Evolutionary conservation across 1,140 invertebrate species (phyloP).

Genomic region (Caenorhabditis tropicalis): DNA sequence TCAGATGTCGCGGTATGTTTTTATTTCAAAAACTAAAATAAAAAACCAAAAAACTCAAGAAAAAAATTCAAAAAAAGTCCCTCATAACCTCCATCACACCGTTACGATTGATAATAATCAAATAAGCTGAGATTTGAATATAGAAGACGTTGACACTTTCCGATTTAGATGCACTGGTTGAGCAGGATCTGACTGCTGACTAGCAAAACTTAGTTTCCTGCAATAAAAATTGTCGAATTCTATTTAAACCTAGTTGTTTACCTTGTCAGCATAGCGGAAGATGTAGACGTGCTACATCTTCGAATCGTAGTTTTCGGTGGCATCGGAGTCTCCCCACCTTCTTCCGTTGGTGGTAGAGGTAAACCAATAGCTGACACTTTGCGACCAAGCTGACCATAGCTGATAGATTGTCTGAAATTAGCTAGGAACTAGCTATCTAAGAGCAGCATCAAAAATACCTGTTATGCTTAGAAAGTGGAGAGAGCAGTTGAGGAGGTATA

Average conservation of each 20-base stretch:
- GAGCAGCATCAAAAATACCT: background rate
- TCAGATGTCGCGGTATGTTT: no score
- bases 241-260: background rate
- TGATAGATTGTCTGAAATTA: conserved; percentile 23
- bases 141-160: conserved; percentile 5
- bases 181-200: background rate
- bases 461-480: conserved; percentile 5
- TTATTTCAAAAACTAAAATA: no score
- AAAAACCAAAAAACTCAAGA: no score
- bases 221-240: background rate
- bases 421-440: background rate
- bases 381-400: background rate
- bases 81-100: no score
- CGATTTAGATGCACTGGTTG: background rate
- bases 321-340: background rate
- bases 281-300: conserved; percentile 5
- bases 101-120: background rate
- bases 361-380: background rate
- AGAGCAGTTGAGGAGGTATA: conserved; percentile 8
- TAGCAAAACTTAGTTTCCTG: conserved; percentile 23
- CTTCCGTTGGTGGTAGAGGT: background rate
- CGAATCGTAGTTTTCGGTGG: background rate
- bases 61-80: no score
- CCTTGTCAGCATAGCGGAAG: background rate
- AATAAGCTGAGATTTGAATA: background rate